A percentile compares a stretch with the other conserved stretches of the same genome.
These are phyloP conservation scores for Ondatra zibethicus DNA, from an alignment of 2,113 vertebrate species.

Conservation along the genomic window DNA sequence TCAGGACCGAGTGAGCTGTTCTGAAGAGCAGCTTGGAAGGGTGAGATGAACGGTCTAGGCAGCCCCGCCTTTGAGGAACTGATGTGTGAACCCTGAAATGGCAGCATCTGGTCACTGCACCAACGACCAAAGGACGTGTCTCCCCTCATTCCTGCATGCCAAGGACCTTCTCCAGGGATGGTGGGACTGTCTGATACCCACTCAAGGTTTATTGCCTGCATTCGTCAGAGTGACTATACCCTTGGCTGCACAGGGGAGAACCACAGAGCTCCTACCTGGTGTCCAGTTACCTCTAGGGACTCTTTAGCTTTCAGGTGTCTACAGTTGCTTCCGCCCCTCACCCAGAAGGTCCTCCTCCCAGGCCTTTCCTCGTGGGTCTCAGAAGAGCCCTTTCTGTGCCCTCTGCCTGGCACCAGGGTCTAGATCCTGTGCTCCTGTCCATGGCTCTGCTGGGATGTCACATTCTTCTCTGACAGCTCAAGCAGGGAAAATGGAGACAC, in stretches of 20 bases:
- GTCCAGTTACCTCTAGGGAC: not conserved
- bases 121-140: accelerated
- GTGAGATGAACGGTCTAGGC: accelerated
- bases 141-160: accelerated
- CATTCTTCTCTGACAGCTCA: accelerated
- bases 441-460: accelerated
- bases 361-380: no score
- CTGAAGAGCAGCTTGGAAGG: not conserved
- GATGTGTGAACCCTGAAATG: accelerated
- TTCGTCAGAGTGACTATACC: accelerated
- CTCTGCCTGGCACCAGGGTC: no score
- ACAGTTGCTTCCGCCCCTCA: not conserved
- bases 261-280: not conserved
- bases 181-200: accelerated
- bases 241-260: not conserved
- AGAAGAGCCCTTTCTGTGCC: not conserved
- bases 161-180: not conserved
- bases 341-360: not conserved
- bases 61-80: not conserved
- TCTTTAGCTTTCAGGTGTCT: not conserved
- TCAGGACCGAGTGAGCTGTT: not conserved
- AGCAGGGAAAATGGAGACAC: not conserved
- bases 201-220: accelerated
- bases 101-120: not conserved
- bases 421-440: not conserved